These are phyloP conservation scores for Oncorhynchus gorbuscha DNA, from an alignment of 2,113 vertebrate species.

Conservation along the genomic window DNA sequence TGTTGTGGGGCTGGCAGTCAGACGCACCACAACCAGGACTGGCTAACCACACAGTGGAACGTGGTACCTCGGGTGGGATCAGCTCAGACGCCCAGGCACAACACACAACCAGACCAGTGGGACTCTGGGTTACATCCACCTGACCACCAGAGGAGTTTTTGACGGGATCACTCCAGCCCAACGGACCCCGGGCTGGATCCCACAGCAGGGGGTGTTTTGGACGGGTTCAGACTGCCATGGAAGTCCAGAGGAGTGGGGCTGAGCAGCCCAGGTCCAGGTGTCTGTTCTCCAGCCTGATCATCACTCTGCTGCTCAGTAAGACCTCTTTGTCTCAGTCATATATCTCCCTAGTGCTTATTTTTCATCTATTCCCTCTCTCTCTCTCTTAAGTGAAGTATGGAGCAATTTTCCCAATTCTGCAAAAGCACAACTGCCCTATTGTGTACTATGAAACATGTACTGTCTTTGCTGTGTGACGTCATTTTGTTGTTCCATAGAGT, in stretches of 20 bases:
- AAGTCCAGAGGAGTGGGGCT: constrained; percentile 48
- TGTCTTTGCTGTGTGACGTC: too few relatives aligned
- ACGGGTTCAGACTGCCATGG: constrained; percentile 57
- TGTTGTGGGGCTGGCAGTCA: constrained; percentile 20
- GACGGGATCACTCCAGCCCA: not conserved
- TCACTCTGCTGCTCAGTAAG: constrained; percentile 68
- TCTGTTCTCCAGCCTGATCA: constrained; percentile 48
- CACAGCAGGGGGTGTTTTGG: constrained; percentile 42
- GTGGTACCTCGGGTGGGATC: constrained; percentile 9
- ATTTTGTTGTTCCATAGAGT: too few relatives aligned
- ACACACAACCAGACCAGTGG: not conserved
- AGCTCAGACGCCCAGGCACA: constrained; percentile 15
- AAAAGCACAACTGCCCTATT: too few relatives aligned
- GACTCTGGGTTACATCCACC: not conserved
- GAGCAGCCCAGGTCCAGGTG: constrained; percentile 25
- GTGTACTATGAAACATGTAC: too few relatives aligned
- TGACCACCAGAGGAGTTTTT: not conserved
- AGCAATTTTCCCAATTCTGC: too few relatives aligned
- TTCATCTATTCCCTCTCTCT: not conserved
- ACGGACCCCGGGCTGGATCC: constrained; percentile 37
- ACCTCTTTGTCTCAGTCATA: not conserved
- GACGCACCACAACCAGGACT: constrained; percentile 11
- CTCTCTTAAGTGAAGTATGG: not conserved
- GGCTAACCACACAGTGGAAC: constrained; percentile 17
- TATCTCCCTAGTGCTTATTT: not conserved